Percentiles rank a stretch among this genome's conserved stretches.
Conservation (phyloP, 2,113 vertebrate genomes). For the Erythrolamprus reginae region DNA sequence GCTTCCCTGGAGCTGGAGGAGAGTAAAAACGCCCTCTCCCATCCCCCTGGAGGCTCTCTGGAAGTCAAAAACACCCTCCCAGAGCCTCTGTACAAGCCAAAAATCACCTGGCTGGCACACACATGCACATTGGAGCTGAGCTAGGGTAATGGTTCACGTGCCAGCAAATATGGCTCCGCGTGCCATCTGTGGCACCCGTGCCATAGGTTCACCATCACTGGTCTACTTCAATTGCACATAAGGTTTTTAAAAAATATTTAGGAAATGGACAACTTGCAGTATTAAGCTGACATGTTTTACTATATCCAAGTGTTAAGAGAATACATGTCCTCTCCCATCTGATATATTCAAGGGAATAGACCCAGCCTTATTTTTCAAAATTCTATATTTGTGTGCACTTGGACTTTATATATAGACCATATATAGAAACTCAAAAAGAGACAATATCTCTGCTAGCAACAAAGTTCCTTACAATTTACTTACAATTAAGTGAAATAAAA, state of each 20-base stretch:
- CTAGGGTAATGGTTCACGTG: too few relatives aligned
- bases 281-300: neutral
- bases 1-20: too few relatives aligned
- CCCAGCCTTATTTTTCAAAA: neutral
- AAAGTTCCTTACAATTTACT: neutral
- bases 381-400: neutral
- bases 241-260: neutral
- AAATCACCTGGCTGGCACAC: too few relatives aligned
- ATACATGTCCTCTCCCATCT: neutral
- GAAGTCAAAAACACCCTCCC: too few relatives aligned
- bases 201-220: too few relatives aligned
- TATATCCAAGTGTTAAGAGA: neutral
- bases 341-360: neutral
- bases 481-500: neutral
- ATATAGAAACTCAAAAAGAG: neutral
- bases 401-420: neutral
- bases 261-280: neutral
- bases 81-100: too few relatives aligned
- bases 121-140: too few relatives aligned
- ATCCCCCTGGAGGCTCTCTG: too few relatives aligned
- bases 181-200: too few relatives aligned
- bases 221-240: neutral
- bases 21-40: too few relatives aligned
- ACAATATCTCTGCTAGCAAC: neutral
- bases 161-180: too few relatives aligned